These are phyloP conservation scores for Oncorhynchus nerka DNA, from an alignment of 2,113 vertebrate genomes.

Conservation along the genomic window DNA sequence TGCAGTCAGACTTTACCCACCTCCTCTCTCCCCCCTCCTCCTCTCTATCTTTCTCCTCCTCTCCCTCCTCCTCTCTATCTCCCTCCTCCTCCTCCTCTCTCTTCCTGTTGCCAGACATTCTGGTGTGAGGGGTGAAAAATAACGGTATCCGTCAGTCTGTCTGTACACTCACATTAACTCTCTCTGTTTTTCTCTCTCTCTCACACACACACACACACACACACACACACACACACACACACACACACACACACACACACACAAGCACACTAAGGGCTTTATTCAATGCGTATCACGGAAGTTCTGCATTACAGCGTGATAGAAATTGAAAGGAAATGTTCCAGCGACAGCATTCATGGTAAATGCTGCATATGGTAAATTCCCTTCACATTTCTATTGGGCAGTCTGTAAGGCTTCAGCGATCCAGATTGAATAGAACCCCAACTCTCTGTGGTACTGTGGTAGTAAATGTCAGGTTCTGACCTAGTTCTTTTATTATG, in stretches of 20 bases:
- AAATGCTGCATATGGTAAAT: too few species aligned
- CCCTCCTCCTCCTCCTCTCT: neutral
- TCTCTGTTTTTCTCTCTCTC: neutral
- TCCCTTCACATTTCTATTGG: too few species aligned
- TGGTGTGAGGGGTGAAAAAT: neutral
- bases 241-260: too few species aligned
- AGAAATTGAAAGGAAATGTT: too few species aligned
- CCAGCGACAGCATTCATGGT: too few species aligned
- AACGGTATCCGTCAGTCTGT: conserved; percentile 1
- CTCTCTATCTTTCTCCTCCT: neutral
- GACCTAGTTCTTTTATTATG: too few species aligned
- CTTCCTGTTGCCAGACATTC: conserved; percentile 19
- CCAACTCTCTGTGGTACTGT: too few species aligned
- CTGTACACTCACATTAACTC: neutral
- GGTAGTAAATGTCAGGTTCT: too few species aligned
- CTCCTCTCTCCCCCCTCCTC: neutral
- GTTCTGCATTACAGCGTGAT: too few species aligned
- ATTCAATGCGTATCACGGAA: too few species aligned
- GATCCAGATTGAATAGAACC: too few species aligned
- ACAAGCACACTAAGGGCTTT: neutral
- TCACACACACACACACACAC: neutral
- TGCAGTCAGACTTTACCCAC: neutral
- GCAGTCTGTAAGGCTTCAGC: neutral
- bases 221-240: too few species aligned
- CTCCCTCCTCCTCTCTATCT: neutral